A percentile compares a stretch with the other conserved stretches of the same genome.
phyloP scores from a whole-genome alignment of 2,888 invertebrate genomes.

The Melipona bicolor region DNA sequence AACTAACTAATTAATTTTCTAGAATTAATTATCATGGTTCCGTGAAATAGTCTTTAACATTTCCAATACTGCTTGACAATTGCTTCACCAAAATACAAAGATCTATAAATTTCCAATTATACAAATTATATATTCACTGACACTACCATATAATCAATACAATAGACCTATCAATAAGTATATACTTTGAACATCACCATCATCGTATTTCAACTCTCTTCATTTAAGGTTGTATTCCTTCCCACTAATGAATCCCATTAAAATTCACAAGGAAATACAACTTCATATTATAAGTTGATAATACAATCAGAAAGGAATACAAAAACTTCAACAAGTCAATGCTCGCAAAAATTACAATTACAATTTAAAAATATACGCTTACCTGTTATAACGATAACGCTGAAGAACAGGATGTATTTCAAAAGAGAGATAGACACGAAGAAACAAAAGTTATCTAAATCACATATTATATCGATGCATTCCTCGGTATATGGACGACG shows the following conservation, averaged over 20 bases:
- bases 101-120: neutral
- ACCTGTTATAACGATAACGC: constrained; percentile 51
- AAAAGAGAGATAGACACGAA: neutral
- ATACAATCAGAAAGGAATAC: no score
- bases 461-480: constrained; percentile 25
- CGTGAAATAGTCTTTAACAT: neutral
- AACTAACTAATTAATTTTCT: constrained; percentile 4
- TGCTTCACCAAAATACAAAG: neutral
- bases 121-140: neutral
- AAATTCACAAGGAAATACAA: neutral
- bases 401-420: neutral
- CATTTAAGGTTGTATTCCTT: neutral
- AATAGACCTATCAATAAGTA: neutral
- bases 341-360: no score
- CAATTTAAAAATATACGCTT: constrained; percentile 6
- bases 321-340: neutral
- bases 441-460: constrained; percentile 33
- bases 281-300: neutral
- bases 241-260: neutral
- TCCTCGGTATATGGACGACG: neutral
- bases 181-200: neutral
- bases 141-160: neutral
- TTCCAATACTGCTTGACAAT: neutral
- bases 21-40: neutral
- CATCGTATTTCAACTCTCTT: neutral